Base-by-base conservation (phyloP, 2,888 invertebrate species). In the Melieria picta region DNA sequence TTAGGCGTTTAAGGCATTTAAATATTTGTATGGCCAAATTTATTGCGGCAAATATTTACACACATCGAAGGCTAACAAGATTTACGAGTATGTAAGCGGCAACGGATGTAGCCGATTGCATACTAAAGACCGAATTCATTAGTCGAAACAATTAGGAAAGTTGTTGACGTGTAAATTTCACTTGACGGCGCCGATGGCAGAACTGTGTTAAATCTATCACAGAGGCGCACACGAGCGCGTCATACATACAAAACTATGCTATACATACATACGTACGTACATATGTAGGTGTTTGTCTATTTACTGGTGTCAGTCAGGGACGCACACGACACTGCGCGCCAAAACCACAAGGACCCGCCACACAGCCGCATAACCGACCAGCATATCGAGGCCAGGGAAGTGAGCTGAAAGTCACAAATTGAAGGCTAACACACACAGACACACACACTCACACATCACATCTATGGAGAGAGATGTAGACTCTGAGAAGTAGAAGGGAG, bases 91-190 rank as follows among this genome's bases (percentile, higher is more conserved):
- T 30, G 30, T 30, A 30, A 30, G 30, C 30, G 30, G 30, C 30
- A 30, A 30, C 3, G 30, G 3, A 30, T 30, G 30, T 30, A 30
- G 30, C 30, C 30, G 30, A n/a, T 10, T 30, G 9, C 16, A 57
- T 57, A 30, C 30, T 16, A 7, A 65, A 65, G 43, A 30, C 50
- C n/a, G 64, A 47, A 48, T 48, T 64, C 64, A 64, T 64, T 30
- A 46, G 45, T 61, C 13, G 13, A 5, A 52, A 52, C 9, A 52
- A 30, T 13, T 52, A 56, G n/a, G 16, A n/a, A 57, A 64, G 42
- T 57, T 48, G 69, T 69, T 69, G 69, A 64, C 46, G 69, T 69
- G 69, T 69, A 48, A 70, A 57, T 70, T 65, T 65, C 60, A 65
- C 70, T 70, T 50, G 60, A 52, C 50, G 50, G 58, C 60, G 42